phyloP scores from a whole-genome alignment of 2,113 vertebrate species.

The Gracilinanus agilis region DNA sequence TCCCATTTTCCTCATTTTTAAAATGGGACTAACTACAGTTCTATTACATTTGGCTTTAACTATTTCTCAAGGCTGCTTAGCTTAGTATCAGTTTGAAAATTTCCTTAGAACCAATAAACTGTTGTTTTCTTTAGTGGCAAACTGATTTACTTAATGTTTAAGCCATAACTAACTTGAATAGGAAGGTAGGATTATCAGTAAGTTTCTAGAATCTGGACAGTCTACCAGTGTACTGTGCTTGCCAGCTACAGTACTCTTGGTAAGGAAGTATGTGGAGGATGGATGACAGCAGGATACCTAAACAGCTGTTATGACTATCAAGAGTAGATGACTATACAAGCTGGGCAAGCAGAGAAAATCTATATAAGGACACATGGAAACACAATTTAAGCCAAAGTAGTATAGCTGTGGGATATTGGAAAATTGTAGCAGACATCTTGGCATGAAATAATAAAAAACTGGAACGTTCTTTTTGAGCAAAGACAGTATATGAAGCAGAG shows the following conservation, averaged over 20 bases:
- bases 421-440: constrained; percentile 5
- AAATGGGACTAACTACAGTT: not conserved
- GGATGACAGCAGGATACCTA: constrained; percentile 3
- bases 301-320: constrained; percentile 8
- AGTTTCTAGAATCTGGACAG: not conserved
- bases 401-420: constrained; percentile 7
- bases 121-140: not conserved
- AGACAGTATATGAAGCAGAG: not conserved
- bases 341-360: constrained; percentile 3
- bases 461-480: constrained; percentile 8
- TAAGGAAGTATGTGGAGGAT: not conserved
- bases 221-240: not conserved
- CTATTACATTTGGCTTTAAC: not conserved
- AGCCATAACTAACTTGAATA: not conserved
- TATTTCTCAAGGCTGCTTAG: not conserved
- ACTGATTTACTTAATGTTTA: not conserved
- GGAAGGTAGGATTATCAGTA: not conserved
- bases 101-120: not conserved
- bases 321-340: constrained; percentile 5
- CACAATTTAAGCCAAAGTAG: constrained; percentile 8
- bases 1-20: not conserved
- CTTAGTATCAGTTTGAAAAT: not conserved
- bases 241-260: constrained; percentile 1
- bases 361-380: constrained; percentile 8
- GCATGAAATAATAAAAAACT: not conserved